Base-by-base conservation (phyloP, 2,113 vertebrate genomes). In the Mystacornis crossleyi region DNA sequence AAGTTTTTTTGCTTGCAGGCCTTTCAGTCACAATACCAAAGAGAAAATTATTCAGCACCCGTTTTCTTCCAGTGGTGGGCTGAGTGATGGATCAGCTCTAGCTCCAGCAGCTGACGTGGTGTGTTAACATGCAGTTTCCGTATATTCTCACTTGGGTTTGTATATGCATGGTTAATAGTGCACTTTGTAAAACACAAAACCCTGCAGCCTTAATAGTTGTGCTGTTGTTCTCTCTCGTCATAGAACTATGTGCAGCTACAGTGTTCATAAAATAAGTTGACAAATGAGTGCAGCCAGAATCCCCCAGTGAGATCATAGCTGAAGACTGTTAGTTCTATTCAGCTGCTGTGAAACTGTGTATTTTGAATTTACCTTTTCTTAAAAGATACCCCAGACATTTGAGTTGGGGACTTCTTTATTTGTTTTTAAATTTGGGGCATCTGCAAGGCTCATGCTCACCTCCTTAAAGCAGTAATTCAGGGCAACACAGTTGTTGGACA, bases 101-200 rank as follows among this genome's bases (percentile, higher is more conserved):
- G 48, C 65, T 66, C 43, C 80, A 48, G 89, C 96, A 71, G n/a
- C 61, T 66, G 72, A 73, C 67, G 65, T 9, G 96, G 98, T 98
- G 79, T 69, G 97, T 97, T 96, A 93, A 94, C 64, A 12, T 3
- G 40, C 14, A 24, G 12, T 83, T 71, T 79, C 36, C 29, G 75
- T 81, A 19, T 48, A 19, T 48, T 88, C 10, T 67, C 24, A 28
- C 47, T 83, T 3, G 4, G 12, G 54, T 73, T 64, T 28, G 8
- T 80, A 8, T 64, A 29, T 14, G 4, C 6, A 1, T 53, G 36
- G 17, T 40, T 92, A 81, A 72, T 84, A n/a, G 29, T 70, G 42
- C 18, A 69, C 3, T 78, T 33, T 40, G 70, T 90, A 34, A 72
- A 90, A 60, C 6, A 58, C 25, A 45, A 25, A 50, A 14, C 8